Conservation (phyloP, 2,797 vertebrate species). For the Gallinago solitaria region DNA sequence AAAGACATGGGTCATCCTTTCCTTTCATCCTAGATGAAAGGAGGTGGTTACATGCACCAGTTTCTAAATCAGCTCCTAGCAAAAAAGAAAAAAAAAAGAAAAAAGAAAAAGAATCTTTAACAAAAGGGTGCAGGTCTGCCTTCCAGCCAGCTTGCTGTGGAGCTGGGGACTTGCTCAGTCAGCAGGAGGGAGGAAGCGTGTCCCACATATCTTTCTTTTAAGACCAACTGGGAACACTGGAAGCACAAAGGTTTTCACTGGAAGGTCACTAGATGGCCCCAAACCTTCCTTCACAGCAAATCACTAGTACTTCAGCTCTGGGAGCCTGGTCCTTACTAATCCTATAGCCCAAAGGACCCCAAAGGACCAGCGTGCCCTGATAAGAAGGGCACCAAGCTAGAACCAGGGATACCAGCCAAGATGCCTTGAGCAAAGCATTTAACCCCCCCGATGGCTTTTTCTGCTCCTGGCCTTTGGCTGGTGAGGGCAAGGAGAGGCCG, state of each 20-base stretch:
- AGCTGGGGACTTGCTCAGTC: slow-evolving; percentile 22
- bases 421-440: not conserved
- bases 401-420: not conserved
- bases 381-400: not conserved
- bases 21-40: slow-evolving; percentile 69
- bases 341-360: not conserved
- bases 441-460: not conserved
- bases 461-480: not conserved
- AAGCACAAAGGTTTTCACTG: not conserved
- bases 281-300: not conserved
- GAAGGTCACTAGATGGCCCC: slow-evolving; percentile 53
- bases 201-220: not conserved
- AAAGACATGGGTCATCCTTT: not conserved
- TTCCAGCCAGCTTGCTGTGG: not conserved
- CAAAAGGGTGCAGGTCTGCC: slow-evolving; percentile 6
- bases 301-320: rapidly evolving
- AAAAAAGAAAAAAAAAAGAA: not conserved
- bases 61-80: slow-evolving; percentile 48
- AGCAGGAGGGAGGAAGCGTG: not conserved
- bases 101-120: not conserved
- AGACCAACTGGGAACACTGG: slow-evolving; percentile 38
- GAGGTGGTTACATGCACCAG: slow-evolving; percentile 41
- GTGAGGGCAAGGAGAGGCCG: not conserved
- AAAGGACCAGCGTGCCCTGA: not conserved
- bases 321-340: not conserved